Conservation (phyloP, 2,797 vertebrate genomes). For the Meda fulgida region DNA sequence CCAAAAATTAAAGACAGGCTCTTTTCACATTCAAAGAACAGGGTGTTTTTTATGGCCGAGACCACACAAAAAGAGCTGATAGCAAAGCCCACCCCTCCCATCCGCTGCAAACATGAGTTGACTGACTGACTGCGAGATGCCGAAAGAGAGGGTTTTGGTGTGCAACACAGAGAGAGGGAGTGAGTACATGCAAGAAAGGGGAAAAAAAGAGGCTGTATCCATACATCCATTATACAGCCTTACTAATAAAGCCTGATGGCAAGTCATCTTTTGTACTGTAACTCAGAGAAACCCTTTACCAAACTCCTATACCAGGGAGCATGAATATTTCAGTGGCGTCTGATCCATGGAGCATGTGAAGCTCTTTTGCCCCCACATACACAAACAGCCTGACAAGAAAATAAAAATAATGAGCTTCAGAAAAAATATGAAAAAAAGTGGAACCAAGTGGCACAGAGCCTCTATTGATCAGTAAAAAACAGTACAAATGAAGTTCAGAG, state of each 20-base stretch:
- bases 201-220: constrained; percentile 50
- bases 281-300: constrained; percentile 75
- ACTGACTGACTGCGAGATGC: constrained; percentile 51
- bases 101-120: constrained; percentile 45
- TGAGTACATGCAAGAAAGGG: not conserved
- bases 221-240: constrained; percentile 75
- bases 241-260: constrained; percentile 80
- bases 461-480: constrained; percentile 75
- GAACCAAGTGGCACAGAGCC: constrained; percentile 74
- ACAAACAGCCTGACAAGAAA: constrained; percentile 72
- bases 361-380: constrained; percentile 67
- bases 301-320: constrained; percentile 79
- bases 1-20: constrained; percentile 94
- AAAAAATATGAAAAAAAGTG: constrained; percentile 71
- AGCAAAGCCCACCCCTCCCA: constrained; percentile 75
- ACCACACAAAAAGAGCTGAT: constrained; percentile 97
- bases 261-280: constrained; percentile 78
- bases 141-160: constrained; percentile 29
- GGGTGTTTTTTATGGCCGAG: constrained; percentile 88
- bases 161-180: constrained; percentile 30
- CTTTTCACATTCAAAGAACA: constrained; percentile 89
- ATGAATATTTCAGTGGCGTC: constrained; percentile 81
- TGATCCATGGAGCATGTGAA: constrained; percentile 76
- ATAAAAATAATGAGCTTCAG: constrained; percentile 79
- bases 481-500: constrained; percentile 69